Conservation (phyloP, 1,140 invertebrate genomes). For the Philotrypesis tridentata region DNA sequence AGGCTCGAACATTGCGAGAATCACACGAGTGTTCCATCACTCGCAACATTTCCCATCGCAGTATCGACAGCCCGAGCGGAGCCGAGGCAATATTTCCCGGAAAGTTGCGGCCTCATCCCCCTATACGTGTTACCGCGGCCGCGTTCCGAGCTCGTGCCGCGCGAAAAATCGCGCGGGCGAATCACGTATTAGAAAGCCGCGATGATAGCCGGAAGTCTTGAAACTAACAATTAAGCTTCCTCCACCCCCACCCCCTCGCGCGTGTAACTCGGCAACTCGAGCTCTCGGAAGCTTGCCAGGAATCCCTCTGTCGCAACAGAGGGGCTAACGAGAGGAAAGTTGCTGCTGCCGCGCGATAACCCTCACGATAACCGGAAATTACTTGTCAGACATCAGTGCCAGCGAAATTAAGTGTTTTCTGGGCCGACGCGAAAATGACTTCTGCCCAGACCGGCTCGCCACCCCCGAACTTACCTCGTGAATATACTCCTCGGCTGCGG, state of each 20-base stretch:
- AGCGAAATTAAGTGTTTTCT: constrained; percentile 63
- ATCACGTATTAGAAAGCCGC: constrained; percentile 35
- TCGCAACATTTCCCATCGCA: too few species aligned
- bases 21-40: too few species aligned
- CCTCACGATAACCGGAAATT: constrained; percentile 65
- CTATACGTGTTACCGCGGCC: neutral
- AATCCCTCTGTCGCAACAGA: constrained; percentile 32
- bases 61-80: too few species aligned
- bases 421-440: constrained; percentile 56
- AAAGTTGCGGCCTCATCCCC: neutral
- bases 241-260: neutral
- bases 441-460: too few species aligned
- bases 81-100: too few species aligned
- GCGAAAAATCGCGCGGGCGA: neutral
- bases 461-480: constrained; percentile 44
- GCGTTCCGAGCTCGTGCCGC: neutral
- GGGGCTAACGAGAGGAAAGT: constrained; percentile 59
- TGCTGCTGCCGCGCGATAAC: constrained; percentile 29
- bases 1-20: too few species aligned
- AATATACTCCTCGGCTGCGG: neutral
- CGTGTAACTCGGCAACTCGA: neutral
- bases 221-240: constrained; percentile 47
- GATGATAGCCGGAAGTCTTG: constrained; percentile 36
- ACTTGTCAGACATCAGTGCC: constrained; percentile 58
- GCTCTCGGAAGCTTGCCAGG: constrained; percentile 45